These are phyloP conservation scores for Phoenicopterus ruber DNA, from an alignment of 2,113 vertebrate genomes.

Conservation along the genomic window DNA sequence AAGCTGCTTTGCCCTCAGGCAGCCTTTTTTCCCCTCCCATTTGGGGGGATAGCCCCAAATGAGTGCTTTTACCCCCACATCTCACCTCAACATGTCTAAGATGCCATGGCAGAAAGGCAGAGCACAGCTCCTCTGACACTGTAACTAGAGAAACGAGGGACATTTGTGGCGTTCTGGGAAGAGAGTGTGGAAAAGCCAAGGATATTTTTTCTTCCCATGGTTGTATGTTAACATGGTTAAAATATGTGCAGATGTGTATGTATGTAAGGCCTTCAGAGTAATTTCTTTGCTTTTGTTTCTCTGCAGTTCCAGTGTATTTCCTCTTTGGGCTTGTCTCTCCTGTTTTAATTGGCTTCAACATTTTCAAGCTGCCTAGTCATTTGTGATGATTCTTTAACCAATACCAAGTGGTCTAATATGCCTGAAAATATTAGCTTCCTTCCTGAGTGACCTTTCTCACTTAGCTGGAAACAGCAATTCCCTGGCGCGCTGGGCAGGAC, in stretches of 20 bases:
- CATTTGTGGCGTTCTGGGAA: neutral
- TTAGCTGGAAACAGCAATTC: neutral
- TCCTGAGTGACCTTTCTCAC: neutral
- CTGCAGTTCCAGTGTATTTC: neutral
- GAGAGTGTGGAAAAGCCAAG: neutral
- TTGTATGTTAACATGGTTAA: neutral
- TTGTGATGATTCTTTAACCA: neutral
- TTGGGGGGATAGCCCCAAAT: neutral
- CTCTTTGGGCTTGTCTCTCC: neutral
- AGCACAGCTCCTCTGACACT: neutral
- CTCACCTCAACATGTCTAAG: neutral
- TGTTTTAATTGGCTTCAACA: neutral
- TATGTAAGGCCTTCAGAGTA: neutral
- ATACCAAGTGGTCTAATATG: neutral
- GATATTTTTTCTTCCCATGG: neutral
- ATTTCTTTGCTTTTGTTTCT: neutral
- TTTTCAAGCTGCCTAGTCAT: neutral
- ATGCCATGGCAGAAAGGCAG: neutral
- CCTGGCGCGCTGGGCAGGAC: neutral
- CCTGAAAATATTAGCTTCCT: neutral
- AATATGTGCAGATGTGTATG: fast-evolving
- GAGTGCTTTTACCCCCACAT: neutral
- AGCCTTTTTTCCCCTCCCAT: neutral
- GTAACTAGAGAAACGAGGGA: neutral
- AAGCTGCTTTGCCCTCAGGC: neutral